These are phyloP conservation scores for Mormyrus proboscirostris DNA, from an alignment of 2,797 vertebrate species.

Conservation along the genomic window DNA sequence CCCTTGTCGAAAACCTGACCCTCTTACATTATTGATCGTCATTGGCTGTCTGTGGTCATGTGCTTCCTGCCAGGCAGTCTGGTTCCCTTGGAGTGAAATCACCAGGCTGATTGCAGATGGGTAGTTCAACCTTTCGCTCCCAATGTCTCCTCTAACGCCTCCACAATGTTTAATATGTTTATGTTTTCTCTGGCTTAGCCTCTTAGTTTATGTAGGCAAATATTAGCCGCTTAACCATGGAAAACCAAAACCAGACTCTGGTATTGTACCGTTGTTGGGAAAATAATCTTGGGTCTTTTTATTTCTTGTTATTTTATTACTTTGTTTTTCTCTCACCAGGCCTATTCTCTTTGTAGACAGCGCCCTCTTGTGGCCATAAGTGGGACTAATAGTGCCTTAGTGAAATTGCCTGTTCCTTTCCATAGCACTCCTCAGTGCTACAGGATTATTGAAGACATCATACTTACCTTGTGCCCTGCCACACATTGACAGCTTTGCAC, in stretches of 20 bases:
- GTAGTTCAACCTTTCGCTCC: constrained; percentile 62
- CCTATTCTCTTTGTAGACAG: constrained; percentile 1
- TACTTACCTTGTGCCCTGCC: not conserved
- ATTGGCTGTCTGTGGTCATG: constrained; percentile 45
- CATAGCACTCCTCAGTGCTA: not conserved
- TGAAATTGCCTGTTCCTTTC: not conserved
- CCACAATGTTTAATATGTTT: not conserved
- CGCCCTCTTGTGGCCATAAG: not conserved
- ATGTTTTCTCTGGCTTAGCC: not conserved
- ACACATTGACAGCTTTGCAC: not conserved
- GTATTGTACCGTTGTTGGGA: not conserved
- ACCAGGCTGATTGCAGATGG: constrained; percentile 57
- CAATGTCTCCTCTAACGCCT: constrained; percentile 3
- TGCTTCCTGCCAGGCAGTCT: constrained; percentile 37
- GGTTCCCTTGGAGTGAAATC: constrained; percentile 59
- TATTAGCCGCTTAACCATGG: not conserved
- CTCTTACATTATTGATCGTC: constrained; percentile 58
- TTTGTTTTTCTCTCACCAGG: not conserved
- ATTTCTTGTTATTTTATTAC: not conserved
- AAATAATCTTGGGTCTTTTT: not conserved
- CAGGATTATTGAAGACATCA: not conserved
- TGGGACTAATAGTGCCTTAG: not conserved
- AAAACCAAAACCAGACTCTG: not conserved
- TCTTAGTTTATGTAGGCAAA: not conserved
- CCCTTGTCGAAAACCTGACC: constrained; percentile 40